A percentile compares a stretch with the other conserved stretches of the same genome.
Evolutionary conservation across 35 echinoderm and acorn worm species (phyloP).

Genomic region (Heliocidaris tuberculata): DNA sequence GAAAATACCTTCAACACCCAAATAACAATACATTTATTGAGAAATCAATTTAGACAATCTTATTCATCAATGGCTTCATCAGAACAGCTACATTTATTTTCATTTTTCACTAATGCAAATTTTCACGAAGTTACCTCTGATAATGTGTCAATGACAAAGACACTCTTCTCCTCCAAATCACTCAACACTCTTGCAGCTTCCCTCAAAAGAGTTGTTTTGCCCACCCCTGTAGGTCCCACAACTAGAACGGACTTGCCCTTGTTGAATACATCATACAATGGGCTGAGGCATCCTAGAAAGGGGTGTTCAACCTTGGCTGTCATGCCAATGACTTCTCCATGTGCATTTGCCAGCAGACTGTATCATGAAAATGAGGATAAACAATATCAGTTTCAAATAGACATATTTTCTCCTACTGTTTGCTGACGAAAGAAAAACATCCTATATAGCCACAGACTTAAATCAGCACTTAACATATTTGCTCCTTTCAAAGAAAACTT

Average conservation of each 20-base stretch:
- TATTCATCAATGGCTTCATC: not conserved
- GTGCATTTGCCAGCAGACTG: conserved; percentile 47
- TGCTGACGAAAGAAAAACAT: not conserved
- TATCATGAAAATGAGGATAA: not conserved
- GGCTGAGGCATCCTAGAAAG: conserved; percentile 59
- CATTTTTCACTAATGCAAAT: not conserved
- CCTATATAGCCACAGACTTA: not conserved
- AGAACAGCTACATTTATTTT: not conserved
- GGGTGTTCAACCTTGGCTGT: conserved; percentile 55
- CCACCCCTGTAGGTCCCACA: conserved; percentile 63
- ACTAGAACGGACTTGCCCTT: conserved; percentile 58
- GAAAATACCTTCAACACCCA: not conserved
- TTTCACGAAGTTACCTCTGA: conserved; percentile 58
- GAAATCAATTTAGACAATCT: not conserved
- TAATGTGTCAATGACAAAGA: conserved; percentile 68
- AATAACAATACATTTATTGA: not conserved
- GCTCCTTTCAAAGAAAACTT: too few species aligned
- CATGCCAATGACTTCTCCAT: conserved; percentile 53
- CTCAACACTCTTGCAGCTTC: conserved; percentile 65
- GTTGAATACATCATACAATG: conserved; percentile 61
- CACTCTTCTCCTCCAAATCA: conserved; percentile 55
- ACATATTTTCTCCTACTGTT: not conserved
- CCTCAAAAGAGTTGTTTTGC: conserved; percentile 78
- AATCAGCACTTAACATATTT: not conserved
- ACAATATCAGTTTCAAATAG: not conserved